Evolutionary conservation across 2,113 vertebrate species (phyloP).

Genomic region (Hippopotamus amphibius): DNA sequence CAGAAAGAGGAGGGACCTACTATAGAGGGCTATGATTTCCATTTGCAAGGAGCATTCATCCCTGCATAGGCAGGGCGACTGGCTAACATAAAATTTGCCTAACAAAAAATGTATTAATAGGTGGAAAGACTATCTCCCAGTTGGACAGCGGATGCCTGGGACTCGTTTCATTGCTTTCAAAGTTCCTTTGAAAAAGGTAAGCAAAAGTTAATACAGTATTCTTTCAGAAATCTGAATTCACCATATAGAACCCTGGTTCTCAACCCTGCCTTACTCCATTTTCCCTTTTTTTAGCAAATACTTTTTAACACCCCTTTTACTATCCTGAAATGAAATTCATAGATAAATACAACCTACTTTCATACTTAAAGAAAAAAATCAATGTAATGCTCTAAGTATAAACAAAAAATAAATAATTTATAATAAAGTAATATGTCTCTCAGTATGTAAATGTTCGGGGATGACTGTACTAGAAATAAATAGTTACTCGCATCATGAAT

Average conservation of each 20-base stretch:
- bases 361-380: not conserved
- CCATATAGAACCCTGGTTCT: not conserved
- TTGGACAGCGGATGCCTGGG: constrained; percentile 91
- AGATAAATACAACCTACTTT: not conserved
- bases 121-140: constrained; percentile 91
- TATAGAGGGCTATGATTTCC: not conserved
- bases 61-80: not conserved
- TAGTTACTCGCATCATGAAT: not conserved
- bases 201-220: not conserved
- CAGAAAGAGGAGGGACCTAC: not conserved
- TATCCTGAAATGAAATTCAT: not conserved
- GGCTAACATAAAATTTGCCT: not conserved
- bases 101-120: constrained; percentile 78
- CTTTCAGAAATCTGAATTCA: constrained; percentile 22
- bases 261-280: not conserved
- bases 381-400: not conserved
- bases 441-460: not conserved
- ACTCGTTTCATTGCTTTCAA: constrained; percentile 96
- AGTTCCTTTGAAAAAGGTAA: constrained; percentile 93
- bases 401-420: not conserved
- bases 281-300: not conserved
- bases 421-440: not conserved
- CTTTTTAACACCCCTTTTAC: not conserved
- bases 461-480: not conserved
- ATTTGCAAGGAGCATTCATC: not conserved